phyloP scores from a whole-genome alignment of 2,888 invertebrate species.

The Arctia plantaginis region DNA sequence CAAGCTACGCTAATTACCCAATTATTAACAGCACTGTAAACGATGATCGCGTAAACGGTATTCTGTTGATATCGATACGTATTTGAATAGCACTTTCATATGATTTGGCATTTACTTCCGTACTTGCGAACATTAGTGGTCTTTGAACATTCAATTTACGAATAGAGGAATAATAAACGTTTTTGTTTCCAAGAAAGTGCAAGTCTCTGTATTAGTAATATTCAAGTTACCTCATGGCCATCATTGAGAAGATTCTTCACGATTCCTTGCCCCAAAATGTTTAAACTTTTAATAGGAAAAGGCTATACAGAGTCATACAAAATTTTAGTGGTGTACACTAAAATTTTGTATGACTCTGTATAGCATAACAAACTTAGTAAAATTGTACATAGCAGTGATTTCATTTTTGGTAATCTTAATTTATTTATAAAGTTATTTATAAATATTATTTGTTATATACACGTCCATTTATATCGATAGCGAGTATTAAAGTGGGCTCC shows the following conservation, averaged over 20 bases:
- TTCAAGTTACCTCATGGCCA: conserved; percentile 58
- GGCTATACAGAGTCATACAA: too few relatives aligned
- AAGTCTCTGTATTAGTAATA: background rate
- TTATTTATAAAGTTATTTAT: background rate
- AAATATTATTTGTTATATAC: background rate
- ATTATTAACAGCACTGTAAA: too few relatives aligned
- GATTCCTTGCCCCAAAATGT: conserved; percentile 51
- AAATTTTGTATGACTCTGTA: conserved; percentile 47
- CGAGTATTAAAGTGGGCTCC: background rate
- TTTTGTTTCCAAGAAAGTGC: background rate
- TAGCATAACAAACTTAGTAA: conserved; percentile 17
- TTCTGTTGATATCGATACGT: too few relatives aligned
- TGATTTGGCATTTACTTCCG: too few relatives aligned
- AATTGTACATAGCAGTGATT: conserved; percentile 19
- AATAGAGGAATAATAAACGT: background rate
- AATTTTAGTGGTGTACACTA: too few relatives aligned
- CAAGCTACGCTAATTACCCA: too few relatives aligned
- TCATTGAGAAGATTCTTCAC: conserved; percentile 54
- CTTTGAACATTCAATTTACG: background rate
- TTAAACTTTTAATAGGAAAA: conserved; percentile 52
- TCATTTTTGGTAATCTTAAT: conserved; percentile 31
- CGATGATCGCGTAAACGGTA: too few relatives aligned
- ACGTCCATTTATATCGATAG: background rate
- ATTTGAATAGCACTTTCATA: too few relatives aligned
- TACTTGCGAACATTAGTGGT: too few relatives aligned